Base-by-base conservation (phyloP, 2,888 invertebrate species). In the Dexiosoma caninum region DNA sequence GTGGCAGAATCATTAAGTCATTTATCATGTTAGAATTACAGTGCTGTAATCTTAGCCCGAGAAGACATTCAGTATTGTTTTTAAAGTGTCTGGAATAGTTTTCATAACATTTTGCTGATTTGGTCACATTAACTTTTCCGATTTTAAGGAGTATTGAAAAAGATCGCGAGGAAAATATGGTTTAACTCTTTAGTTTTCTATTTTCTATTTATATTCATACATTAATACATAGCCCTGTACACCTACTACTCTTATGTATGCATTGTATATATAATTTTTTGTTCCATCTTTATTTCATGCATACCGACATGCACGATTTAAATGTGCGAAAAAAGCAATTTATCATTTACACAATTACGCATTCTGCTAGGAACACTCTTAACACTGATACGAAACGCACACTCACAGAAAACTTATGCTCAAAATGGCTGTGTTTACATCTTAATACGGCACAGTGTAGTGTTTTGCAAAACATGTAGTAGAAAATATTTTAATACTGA, bases 271-370 rank as follows among this genome's bases (percentile, higher is more conserved):
- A 49, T 2, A 35, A 21, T 66, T 35, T 66, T 72, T 30, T 21
- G 51, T 23, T 70, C 53, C 49, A 46, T 72, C 60, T 55, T 62
- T 9, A 49, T 62, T 40, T 62, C 79, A 59, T 71, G 70, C 55
- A 72, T 55, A 72, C 44, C 66, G 59, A 80, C 72, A 81, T 79
- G 82, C 78, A 83, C 71, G 71, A 81, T 77, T 81, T 77, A 81
- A 74, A 81, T 81, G 81, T 81, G 81, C 77, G 69, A 81, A 64
- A 81, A 83, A 81, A 82, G 67, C 83, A 78, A 83, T 84, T 84
- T 82, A 84, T 84, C 83, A 84, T 83, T 82, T 80, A 80, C 66
- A 80, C 81, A 83, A 83, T 83, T 84, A 84, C 82, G 82, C 81
- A 82, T 83, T 84, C 78, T 83, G 82, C 53, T 82, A 60, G 67